Evolutionary conservation across 2,888 invertebrate genomes (phyloP).

Genomic region (Beris morrisii): DNA sequence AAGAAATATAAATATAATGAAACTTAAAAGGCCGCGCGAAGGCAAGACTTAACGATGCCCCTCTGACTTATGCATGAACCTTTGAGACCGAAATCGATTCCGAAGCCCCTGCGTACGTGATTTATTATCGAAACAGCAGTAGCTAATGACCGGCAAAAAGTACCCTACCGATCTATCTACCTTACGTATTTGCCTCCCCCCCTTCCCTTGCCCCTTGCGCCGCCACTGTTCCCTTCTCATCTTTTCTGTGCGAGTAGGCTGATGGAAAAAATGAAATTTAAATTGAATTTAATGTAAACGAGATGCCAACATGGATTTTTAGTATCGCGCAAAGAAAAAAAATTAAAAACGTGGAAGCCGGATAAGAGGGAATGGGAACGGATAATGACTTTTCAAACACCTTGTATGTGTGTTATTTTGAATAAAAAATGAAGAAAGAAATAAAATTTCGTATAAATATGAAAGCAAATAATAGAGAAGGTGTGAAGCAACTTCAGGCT

Average conservation of each 20-base stretch:
- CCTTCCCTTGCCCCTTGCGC: neutral
- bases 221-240: neutral
- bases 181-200: neutral
- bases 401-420: neutral
- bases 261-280: slow-evolving; percentile 24
- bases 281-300: slow-evolving; percentile 31
- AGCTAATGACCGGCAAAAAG: slow-evolving; percentile 17
- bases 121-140: slow-evolving; percentile 20
- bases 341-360: slow-evolving; percentile 6
- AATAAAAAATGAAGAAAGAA: neutral
- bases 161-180: no score
- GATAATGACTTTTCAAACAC: slow-evolving; percentile 6
- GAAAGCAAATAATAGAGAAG: no score
- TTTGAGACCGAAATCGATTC: no score
- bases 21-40: no score
- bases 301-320: slow-evolving; percentile 15
- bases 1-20: no score
- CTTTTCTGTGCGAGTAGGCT: slow-evolving; percentile 7
- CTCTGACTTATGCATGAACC: no score
- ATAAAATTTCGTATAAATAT: neutral
- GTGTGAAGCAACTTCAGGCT: no score
- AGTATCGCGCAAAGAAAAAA: slow-evolving; percentile 14
- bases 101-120: slow-evolving; percentile 10
- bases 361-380: slow-evolving; percentile 4
- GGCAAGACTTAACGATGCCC: no score